Conservation (phyloP, 1,140 invertebrate genomes). For the Zaprionus inermis region DNA sequence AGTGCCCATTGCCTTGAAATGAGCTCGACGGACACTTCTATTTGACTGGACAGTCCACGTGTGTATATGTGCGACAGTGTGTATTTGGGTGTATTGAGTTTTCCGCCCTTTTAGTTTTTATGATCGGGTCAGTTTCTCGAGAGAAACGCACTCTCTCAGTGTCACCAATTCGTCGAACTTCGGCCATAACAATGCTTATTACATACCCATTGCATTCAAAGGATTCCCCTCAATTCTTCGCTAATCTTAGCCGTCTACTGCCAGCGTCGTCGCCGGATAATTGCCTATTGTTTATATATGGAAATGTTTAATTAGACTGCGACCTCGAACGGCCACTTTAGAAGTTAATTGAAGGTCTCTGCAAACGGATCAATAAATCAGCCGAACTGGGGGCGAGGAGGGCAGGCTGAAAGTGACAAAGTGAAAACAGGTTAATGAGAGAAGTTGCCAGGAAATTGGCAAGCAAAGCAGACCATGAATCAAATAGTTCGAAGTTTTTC, state of each 20-base stretch:
- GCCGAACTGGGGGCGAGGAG: background rate
- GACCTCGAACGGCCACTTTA: constrained; percentile 6
- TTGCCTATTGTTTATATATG: constrained; percentile 51
- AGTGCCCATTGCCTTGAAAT: constrained; percentile 31
- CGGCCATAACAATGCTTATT: constrained; percentile 68
- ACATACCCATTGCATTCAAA: constrained; percentile 29
- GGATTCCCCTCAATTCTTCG: constrained; percentile 22
- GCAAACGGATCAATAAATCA: constrained; percentile 13
- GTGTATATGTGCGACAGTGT: background rate
- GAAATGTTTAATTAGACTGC: constrained; percentile 63
- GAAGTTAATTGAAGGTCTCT: constrained; percentile 14
- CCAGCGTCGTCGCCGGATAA: constrained; percentile 2
- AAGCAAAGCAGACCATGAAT: constrained; percentile 1
- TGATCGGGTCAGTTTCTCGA: constrained; percentile 25
- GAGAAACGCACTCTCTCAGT: constrained; percentile 1
- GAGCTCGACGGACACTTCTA: constrained; percentile 1
- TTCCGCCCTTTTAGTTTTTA: constrained; percentile 67
- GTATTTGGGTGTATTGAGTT: background rate
- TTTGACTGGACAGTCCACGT: constrained; percentile 4
- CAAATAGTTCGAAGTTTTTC: background rate
- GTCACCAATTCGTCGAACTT: constrained; percentile 48
- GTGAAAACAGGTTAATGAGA: constrained; percentile 18
- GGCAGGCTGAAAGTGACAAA: background rate
- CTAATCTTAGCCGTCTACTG: constrained; percentile 38
- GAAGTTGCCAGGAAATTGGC: constrained; percentile 1